A percentile compares a stretch with the other conserved stretches of the same genome.
These are phyloP conservation scores for Ellobium chinense DNA, from an alignment of 2,888 invertebrate species.

Conservation along the genomic window DNA sequence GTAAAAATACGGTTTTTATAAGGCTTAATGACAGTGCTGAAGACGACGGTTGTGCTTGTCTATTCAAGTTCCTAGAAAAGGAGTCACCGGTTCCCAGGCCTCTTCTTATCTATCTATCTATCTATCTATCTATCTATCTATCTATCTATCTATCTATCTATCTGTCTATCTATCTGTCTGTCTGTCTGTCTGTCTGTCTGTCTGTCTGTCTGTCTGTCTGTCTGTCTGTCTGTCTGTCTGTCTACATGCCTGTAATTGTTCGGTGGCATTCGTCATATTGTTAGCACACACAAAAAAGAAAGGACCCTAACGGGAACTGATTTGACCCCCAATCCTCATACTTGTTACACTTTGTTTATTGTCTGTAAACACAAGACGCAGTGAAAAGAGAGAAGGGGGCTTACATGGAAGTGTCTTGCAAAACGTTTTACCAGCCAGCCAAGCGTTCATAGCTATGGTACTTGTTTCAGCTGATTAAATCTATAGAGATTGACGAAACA, in stretches of 20 bases:
- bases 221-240: neutral
- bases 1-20: too few relatives aligned
- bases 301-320: neutral
- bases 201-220: neutral
- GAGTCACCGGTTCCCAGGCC: neutral
- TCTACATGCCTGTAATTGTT: neutral
- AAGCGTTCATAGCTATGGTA: too few relatives aligned
- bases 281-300: neutral
- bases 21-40: too few relatives aligned
- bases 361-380: neutral
- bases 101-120: neutral
- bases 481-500: too few relatives aligned
- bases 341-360: neutral
- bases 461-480: too few relatives aligned
- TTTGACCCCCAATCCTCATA: neutral
- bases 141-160: neutral
- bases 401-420: too few relatives aligned
- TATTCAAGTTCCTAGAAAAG: too few relatives aligned
- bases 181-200: neutral
- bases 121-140: neutral
- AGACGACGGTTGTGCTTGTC: too few relatives aligned
- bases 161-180: neutral
- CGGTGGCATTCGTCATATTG: neutral
- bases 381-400: too few relatives aligned
- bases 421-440: too few relatives aligned